Percentiles rank a stretch among this genome's conserved stretches.
These are phyloP conservation scores for Oscheius sp. DNA, from an alignment of 2,888 invertebrate species.

Conservation along the genomic window DNA sequence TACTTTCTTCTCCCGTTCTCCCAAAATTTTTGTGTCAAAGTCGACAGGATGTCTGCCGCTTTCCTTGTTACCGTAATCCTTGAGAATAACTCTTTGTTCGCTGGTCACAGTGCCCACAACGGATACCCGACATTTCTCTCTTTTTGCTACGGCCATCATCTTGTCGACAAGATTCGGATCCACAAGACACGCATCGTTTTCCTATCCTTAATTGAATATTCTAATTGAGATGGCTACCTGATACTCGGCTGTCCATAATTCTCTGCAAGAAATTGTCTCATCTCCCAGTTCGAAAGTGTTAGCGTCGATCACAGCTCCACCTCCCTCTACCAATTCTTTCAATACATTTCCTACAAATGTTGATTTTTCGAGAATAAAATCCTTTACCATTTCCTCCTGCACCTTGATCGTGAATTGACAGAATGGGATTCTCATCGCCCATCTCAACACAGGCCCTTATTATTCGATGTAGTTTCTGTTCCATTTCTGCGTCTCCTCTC, in stretches of 20 bases:
- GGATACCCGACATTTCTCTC: constrained; percentile 92
- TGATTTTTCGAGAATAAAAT: not conserved
- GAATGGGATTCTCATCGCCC: constrained; percentile 84
- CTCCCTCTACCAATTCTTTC: constrained; percentile 88
- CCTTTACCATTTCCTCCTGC: constrained; percentile 86
- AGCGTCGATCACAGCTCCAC: constrained; percentile 88
- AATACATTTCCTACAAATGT: constrained; percentile 84
- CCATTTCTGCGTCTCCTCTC: constrained; percentile 97
- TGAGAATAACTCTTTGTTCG: constrained; percentile 73
- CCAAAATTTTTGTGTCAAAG: constrained; percentile 55
- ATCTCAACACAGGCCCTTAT: constrained; percentile 91
- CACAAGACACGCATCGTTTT: constrained; percentile 82
- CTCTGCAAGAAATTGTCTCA: constrained; percentile 90
- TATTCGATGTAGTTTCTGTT: constrained; percentile 92
- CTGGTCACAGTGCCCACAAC: constrained; percentile 93
- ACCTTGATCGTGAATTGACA: constrained; percentile 97
- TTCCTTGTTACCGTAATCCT: not conserved
- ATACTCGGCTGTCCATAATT: constrained; percentile 98
- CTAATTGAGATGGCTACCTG: constrained; percentile 73
- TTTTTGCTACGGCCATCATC: constrained; percentile 82
- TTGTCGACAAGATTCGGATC: constrained; percentile 79
- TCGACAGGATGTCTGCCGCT: constrained; percentile 48
- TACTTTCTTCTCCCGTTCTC: constrained; percentile 75
- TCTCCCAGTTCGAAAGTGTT: constrained; percentile 90
- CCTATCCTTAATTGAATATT: constrained; percentile 39